phyloP scores from a whole-genome alignment of 2,888 invertebrate species.

The Buathra laborator region DNA sequence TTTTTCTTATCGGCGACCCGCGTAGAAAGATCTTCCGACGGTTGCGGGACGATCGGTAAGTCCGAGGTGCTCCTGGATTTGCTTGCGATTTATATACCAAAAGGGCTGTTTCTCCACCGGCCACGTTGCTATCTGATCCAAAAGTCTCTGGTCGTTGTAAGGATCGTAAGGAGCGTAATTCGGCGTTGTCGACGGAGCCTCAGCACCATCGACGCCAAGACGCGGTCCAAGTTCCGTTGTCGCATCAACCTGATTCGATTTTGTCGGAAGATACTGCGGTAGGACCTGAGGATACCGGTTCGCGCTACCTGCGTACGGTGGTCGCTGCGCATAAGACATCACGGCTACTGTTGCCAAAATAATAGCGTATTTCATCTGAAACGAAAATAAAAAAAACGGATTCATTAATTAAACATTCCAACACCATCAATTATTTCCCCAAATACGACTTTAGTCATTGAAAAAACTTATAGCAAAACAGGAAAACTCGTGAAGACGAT shows the following conservation, averaged over 20 bases:
- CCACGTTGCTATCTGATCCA: conserved; percentile 88
- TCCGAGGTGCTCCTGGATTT: conserved; percentile 87
- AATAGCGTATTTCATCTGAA: conserved; percentile 75
- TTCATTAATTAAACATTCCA: background rate
- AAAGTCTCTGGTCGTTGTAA: conserved; percentile 87
- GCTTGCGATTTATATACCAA: conserved; percentile 90
- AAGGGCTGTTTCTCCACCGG: conserved; percentile 90
- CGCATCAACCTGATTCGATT: conserved; percentile 77
- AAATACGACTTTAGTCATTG: no score
- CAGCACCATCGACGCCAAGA: conserved; percentile 85
- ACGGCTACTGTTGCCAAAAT: conserved; percentile 78
- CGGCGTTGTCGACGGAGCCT: conserved; percentile 78
- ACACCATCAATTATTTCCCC: background rate
- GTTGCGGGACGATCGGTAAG: background rate
- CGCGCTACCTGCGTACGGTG: conserved; percentile 88
- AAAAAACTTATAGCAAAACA: no score
- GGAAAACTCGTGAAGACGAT: no score
- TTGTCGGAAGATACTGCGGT: conserved; percentile 73
- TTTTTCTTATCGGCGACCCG: background rate
- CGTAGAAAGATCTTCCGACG: background rate
- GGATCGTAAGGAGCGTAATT: conserved; percentile 89
- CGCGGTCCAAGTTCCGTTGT: conserved; percentile 85
- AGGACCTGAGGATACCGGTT: conserved; percentile 87
- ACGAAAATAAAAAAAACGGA: conserved; percentile 15
- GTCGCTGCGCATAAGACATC: conserved; percentile 87